Evolutionary conservation across 1,140 invertebrate species (phyloP).

Genomic region (Drosophila takahashii): DNA sequence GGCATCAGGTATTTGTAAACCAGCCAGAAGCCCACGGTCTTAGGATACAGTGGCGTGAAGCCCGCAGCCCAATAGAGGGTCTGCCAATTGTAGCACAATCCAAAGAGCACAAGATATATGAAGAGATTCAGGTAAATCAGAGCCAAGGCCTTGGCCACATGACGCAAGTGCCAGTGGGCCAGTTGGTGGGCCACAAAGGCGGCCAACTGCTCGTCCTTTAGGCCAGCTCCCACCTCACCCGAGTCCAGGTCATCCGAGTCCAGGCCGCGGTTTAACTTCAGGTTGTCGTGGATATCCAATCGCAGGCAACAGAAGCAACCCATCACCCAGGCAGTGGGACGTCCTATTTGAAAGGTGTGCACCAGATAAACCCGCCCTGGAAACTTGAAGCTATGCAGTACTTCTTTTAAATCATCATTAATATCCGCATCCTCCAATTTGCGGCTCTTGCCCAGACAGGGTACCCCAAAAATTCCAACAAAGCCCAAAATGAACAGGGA

Average conservation of each 20-base stretch:
- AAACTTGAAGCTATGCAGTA: slow-evolving; percentile 19
- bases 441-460: slow-evolving; percentile 30
- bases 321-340: slow-evolving; percentile 32
- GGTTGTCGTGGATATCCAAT: slow-evolving; percentile 42
- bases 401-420: background rate
- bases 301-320: slow-evolving; percentile 27
- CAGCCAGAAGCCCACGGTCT: slow-evolving; percentile 30
- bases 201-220: slow-evolving; percentile 18
- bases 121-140: slow-evolving; percentile 21
- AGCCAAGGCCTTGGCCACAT: background rate
- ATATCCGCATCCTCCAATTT: background rate
- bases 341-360: slow-evolving; percentile 4
- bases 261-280: slow-evolving; percentile 33
- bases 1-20: slow-evolving; percentile 41
- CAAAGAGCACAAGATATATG: slow-evolving; percentile 51
- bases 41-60: slow-evolving; percentile 42
- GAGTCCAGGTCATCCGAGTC: background rate
- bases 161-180: slow-evolving; percentile 32
- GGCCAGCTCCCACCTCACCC: slow-evolving; percentile 34
- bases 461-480: slow-evolving; percentile 17
- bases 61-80: slow-evolving; percentile 44
- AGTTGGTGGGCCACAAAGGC: slow-evolving; percentile 58
- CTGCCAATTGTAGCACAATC: background rate
- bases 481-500: background rate
- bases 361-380: slow-evolving; percentile 22